phyloP scores from a whole-genome alignment of 2,797 vertebrate genomes.

The Enteromius trimaculatus region DNA sequence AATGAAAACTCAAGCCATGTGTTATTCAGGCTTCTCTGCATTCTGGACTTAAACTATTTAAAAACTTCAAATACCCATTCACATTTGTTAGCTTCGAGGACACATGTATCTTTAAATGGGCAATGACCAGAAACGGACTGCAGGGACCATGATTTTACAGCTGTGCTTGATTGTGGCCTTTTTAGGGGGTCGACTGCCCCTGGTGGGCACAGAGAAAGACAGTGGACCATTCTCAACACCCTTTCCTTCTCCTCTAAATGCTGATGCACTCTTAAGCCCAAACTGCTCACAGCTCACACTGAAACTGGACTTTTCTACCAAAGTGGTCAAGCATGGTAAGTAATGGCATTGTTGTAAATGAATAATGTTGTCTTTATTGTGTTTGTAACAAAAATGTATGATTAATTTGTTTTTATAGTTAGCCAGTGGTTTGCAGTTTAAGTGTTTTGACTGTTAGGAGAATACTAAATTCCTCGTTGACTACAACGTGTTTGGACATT shows the following conservation, averaged over 20 bases:
- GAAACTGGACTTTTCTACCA: constrained; percentile 92
- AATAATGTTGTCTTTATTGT: background rate
- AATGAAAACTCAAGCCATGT: constrained; percentile 83
- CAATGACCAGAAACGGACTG: constrained; percentile 52
- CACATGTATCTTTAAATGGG: constrained; percentile 67
- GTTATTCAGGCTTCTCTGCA: constrained; percentile 73
- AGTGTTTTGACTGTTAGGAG: background rate
- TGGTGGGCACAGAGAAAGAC: constrained; percentile 80
- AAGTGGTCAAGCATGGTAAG: constrained; percentile 94
- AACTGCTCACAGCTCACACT: constrained; percentile 89
- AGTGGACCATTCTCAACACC: constrained; percentile 63
- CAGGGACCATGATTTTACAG: constrained; percentile 83
- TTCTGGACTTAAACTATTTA: constrained; percentile 79
- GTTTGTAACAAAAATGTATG: background rate
- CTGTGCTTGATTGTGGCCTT: constrained; percentile 80
- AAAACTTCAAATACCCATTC: constrained; percentile 22
- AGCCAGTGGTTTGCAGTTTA: background rate
- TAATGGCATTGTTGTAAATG: background rate
- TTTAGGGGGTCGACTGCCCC: constrained; percentile 82
- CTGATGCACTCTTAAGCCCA: constrained; percentile 72
- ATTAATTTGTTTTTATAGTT: background rate
- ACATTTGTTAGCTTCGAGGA: constrained; percentile 25
- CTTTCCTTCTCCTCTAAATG: constrained; percentile 49
- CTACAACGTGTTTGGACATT: background rate
- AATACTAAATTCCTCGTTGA: background rate